Evolutionary conservation across 2,888 invertebrate genomes (phyloP).

Genomic region (Machimus rusticus): DNA sequence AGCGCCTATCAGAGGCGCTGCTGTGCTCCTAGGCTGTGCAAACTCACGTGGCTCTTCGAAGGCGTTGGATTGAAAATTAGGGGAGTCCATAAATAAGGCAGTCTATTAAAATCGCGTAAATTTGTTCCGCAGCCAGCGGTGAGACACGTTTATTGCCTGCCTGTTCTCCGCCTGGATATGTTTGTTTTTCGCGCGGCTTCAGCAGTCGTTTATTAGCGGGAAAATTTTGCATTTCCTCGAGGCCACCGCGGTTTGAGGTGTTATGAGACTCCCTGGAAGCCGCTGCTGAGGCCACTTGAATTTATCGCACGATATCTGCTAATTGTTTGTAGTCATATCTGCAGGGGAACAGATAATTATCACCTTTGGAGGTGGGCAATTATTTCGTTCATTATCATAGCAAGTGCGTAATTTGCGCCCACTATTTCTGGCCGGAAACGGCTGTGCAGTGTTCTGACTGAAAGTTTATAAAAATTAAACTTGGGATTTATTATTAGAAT

Average conservation of each 20-base stretch:
- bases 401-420: not conserved
- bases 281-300: not conserved
- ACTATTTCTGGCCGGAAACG: not conserved
- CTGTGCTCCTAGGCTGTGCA: not conserved
- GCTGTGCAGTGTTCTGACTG: not conserved
- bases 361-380: not conserved
- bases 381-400: not conserved
- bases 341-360: not conserved
- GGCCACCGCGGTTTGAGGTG: not conserved
- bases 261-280: not conserved
- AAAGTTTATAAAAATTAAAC: not conserved
- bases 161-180: not conserved
- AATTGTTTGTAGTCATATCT: constrained; percentile 11
- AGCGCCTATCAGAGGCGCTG: not conserved
- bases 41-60: not conserved
- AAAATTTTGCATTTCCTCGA: not conserved
- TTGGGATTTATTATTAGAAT: not conserved
- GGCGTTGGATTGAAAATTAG: not conserved
- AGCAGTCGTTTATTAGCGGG: not conserved
- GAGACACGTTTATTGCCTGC: constrained; percentile 36
- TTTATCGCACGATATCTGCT: not conserved
- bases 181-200: not conserved
- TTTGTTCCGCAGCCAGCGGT: constrained; percentile 29
- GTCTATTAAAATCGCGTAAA: constrained; percentile 44
- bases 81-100: constrained; percentile 41